A percentile compares a stretch with the other conserved stretches of the same genome.
phyloP scores from a whole-genome alignment of 2,113 vertebrate species.

The Murina feae region DNA sequence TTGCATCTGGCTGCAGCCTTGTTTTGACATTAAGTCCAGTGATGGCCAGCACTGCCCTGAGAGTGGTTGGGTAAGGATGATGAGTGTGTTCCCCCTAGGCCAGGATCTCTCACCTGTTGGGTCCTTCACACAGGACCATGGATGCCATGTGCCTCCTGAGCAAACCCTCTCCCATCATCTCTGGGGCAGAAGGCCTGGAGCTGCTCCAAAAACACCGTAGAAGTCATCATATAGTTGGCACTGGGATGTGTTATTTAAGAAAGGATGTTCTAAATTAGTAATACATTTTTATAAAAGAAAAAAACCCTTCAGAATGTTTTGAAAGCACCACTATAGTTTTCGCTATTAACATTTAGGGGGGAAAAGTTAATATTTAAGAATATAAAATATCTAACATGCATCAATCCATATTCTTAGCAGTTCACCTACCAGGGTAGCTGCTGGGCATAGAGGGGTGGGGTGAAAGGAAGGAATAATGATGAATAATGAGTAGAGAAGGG shows the following conservation, averaged over 20 bases:
- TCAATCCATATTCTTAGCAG: background rate
- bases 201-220: background rate
- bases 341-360: background rate
- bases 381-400: background rate
- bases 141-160: no score
- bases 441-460: no score
- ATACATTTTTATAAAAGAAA: background rate
- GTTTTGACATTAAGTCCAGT: background rate
- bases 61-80: background rate
- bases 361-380: background rate
- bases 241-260: background rate
- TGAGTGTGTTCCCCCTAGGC: background rate
- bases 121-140: background rate
- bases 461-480: background rate
- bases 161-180: background rate
- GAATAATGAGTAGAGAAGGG: background rate
- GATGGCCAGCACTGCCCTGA: no score
- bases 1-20: no score
- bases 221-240: background rate
- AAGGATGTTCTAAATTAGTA: background rate
- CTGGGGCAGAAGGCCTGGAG: background rate
- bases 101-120: background rate
- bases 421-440: background rate
- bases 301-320: background rate
- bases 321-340: background rate